Evolutionary conservation across 2,113 vertebrate genomes (phyloP).

Genomic region (Burhinus oedicnemus): DNA sequence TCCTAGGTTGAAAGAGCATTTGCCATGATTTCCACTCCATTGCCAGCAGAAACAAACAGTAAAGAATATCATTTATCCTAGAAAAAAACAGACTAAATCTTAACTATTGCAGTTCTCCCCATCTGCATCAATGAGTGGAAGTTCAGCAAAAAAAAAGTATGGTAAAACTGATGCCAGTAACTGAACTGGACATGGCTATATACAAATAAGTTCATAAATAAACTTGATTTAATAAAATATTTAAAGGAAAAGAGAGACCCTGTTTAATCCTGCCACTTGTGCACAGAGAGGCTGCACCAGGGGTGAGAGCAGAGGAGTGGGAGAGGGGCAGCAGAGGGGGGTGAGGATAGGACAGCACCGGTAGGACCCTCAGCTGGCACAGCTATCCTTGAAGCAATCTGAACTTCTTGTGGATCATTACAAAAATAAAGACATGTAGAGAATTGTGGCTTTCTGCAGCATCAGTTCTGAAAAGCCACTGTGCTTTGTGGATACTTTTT

Average conservation of each 20-base stretch:
- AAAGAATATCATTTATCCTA: background rate
- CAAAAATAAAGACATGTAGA: background rate
- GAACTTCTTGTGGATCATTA: background rate
- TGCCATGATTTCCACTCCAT: background rate
- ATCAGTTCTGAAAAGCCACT: background rate
- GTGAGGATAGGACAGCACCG: background rate
- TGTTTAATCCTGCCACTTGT: background rate
- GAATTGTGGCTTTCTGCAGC: background rate
- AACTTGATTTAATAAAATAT: background rate
- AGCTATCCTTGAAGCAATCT: background rate
- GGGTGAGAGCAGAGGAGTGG: background rate
- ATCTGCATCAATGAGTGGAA: background rate
- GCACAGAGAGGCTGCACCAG: fast-evolving
- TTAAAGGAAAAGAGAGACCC: background rate
- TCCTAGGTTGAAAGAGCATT: background rate
- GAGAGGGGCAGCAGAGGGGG: background rate
- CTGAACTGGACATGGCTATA: background rate
- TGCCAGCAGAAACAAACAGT: background rate
- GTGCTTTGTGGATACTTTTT: background rate
- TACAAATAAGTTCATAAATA: background rate
- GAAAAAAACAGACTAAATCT: background rate
- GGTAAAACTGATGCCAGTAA: background rate
- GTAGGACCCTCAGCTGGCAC: background rate
- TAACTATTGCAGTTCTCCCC: background rate
- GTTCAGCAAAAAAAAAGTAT: background rate